Evolutionary conservation across 2,888 invertebrate species (phyloP), one percentile per base, ranked within the genome.

Genomic region (Spisula subtruncata): DNA sequence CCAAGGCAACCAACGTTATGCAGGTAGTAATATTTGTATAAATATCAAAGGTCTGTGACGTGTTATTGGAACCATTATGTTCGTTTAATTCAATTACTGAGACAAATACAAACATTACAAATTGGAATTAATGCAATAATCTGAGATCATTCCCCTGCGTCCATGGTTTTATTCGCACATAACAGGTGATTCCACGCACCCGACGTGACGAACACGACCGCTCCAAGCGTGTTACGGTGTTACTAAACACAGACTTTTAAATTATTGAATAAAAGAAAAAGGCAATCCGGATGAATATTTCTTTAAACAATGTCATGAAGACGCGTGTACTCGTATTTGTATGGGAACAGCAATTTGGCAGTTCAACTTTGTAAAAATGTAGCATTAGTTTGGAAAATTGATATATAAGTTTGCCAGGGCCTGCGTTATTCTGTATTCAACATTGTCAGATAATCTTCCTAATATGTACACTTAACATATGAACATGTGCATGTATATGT

Each of bases 121-220:
- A 75, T 75, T 35, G n/a, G 18, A 35, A 35, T 75, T 75, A 75
- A 75, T 75, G 32, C 1, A 35, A 75, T 75, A 32, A 66, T 66
- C n/a, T 66, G 25, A 66, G 20, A 66, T n/a, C 25, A 25, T 25
- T 66, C 25, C n/a, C 60, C 4, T 25, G 60, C 25, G 25, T 66
- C n/a, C 60, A 20, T 66, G 25, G 25, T 66, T 66, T 25, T 66
- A 25, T 66, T 66, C n/a, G n/a, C 60, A 66, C 60, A 12, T 66
- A n/a, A n/a, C 60, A 60, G 18, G 60, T 60, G 25, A 25, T 66
- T 16, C 60, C n/a, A n/a, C 60, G 12, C 60, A 66, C 60, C 5
- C 1, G 10, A 8, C 20, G 25, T 66, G 60, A 66, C 20, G 8
- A n/a, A 66, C 25, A 0, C 5, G 12, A 8, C 25, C 25, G 10